phyloP scores from a whole-genome alignment of 92 coral and sea anemone genomes.

The Phymanthus crucifer region DNA sequence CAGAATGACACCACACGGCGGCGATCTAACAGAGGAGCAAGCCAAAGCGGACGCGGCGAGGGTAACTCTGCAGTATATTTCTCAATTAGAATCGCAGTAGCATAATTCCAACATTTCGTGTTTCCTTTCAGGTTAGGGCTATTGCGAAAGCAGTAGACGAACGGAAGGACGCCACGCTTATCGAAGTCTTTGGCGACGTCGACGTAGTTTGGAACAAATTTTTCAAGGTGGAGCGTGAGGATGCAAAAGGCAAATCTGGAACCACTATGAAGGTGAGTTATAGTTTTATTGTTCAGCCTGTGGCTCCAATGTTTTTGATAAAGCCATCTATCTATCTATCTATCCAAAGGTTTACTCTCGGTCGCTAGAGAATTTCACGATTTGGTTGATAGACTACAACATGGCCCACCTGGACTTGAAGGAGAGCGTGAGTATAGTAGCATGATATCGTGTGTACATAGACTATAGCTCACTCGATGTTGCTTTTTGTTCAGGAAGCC shows the following conservation, averaged over 20 bases:
- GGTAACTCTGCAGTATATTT: too few relatives aligned
- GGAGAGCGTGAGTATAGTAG: not conserved
- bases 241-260: not conserved
- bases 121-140: too few relatives aligned
- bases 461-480: too few relatives aligned
- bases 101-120: too few relatives aligned
- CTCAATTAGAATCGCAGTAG: too few relatives aligned
- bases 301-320: too few relatives aligned
- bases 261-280: not conserved
- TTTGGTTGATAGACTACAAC: not conserved
- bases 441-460: too few relatives aligned
- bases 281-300: too few relatives aligned
- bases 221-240: not conserved
- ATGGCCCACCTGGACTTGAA: not conserved
- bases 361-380: not conserved
- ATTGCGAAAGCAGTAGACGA: too few relatives aligned
- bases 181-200: too few relatives aligned
- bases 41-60: not conserved
- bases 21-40: not conserved
- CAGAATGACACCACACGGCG: not conserved
- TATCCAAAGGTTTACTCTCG: not conserved
- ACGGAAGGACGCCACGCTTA: too few relatives aligned
- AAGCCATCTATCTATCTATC: too few relatives aligned
- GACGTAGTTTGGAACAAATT: not conserved
- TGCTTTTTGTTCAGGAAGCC: not conserved